A percentile compares a stretch with the other conserved stretches of the same genome.
Conservation (phyloP, 2,888 invertebrate species). For the Hyles lineata region DNA sequence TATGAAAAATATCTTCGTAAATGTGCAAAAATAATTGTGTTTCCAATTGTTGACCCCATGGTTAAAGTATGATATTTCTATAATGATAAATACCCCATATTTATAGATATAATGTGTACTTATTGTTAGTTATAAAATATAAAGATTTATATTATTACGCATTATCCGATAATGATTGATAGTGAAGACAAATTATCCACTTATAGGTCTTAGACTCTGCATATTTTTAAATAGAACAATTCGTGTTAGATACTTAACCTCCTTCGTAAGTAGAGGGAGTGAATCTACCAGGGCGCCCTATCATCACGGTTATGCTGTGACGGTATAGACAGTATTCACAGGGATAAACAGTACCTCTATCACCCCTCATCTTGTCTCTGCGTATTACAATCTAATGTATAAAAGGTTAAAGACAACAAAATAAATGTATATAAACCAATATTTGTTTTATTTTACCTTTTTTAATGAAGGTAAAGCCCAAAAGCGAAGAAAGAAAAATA, state of each 20-base stretch:
- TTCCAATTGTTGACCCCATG: too few relatives aligned
- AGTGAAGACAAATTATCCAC: not conserved
- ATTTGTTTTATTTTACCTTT: not conserved
- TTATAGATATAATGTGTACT: slow-evolving; percentile 1
- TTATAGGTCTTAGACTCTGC: not conserved
- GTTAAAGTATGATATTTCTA: not conserved
- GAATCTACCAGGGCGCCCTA: slow-evolving; percentile 1
- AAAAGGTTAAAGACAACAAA: slow-evolving; percentile 26
- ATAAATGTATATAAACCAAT: slow-evolving; percentile 26
- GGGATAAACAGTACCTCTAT: not conserved
- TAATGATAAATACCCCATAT: not conserved
- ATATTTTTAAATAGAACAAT: not conserved
- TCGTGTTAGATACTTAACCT: not conserved
- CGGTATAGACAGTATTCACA: slow-evolving; percentile 15
- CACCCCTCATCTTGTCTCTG: slow-evolving; percentile 16
- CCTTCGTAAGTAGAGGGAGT: not conserved
- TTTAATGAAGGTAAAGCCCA: not conserved
- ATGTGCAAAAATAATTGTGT: too few relatives aligned
- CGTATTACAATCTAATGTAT: slow-evolving; percentile 12
- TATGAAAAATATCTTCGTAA: not conserved
- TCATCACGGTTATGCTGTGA: not conserved
- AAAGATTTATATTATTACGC: slow-evolving; percentile 9
- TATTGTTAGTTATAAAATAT: slow-evolving; percentile 14
- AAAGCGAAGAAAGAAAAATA: not conserved
- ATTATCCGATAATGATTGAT: not conserved